Evolutionary conservation across 1,140 invertebrate species (phyloP).

Genomic region (Laupala kohalensis): DNA sequence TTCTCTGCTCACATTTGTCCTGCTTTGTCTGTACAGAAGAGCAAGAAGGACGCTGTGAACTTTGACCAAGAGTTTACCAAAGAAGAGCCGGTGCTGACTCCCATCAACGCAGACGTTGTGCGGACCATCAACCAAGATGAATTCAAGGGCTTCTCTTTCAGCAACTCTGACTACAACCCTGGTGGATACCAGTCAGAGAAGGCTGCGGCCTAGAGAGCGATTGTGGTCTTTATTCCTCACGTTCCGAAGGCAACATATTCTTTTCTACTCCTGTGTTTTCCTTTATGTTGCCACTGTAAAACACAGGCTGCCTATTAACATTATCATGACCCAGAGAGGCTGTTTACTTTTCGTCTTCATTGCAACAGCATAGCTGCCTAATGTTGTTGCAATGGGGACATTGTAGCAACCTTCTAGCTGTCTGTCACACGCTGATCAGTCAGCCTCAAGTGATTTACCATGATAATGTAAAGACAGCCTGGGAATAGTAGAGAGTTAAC

Average conservation of each 20-base stretch:
- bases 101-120: slow-evolving; percentile 78
- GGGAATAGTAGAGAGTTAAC: neutral
- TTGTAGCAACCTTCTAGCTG: neutral
- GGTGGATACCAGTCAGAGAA: slow-evolving; percentile 33
- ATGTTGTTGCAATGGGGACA: neutral
- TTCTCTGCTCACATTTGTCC: too few relatives aligned
- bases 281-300: neutral
- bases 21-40: slow-evolving; percentile 62
- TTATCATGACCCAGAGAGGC: neutral
- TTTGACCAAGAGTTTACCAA: slow-evolving; percentile 99
- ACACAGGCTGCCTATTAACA: neutral
- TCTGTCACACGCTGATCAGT: neutral
- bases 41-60: slow-evolving; percentile 92
- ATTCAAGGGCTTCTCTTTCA: slow-evolving; percentile 93
- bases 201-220: slow-evolving; percentile 8
- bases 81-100: slow-evolving; percentile 92
- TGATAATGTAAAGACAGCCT: slow-evolving; percentile 1
- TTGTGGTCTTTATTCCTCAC: neutral
- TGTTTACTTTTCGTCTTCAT: neutral
- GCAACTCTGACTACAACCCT: slow-evolving; percentile 84
- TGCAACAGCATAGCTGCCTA: slow-evolving; percentile 6
- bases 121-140: slow-evolving; percentile 94
- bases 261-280: neutral
- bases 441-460: neutral
- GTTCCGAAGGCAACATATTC: slow-evolving; percentile 4